These are phyloP conservation scores for Myopa tessellatipennis DNA, from an alignment of 2,888 invertebrate species.

Conservation along the genomic window DNA sequence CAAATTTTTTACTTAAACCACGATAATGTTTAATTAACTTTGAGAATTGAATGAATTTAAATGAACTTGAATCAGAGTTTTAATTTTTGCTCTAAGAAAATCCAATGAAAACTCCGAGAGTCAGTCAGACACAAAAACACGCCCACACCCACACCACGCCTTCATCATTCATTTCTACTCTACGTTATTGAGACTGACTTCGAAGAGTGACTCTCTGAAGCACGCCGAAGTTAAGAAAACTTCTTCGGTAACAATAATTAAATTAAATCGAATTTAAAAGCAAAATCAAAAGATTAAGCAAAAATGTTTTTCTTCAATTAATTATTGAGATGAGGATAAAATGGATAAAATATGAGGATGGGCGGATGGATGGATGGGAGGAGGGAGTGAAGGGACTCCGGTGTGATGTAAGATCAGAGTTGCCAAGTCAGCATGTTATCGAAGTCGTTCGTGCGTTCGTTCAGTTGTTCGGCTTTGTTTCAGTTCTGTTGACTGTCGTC, in stretches of 20 bases:
- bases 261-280: conserved; percentile 39
- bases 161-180: too few relatives aligned
- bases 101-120: not conserved
- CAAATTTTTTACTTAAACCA: too few relatives aligned
- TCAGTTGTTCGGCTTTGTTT: conserved; percentile 22
- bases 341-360: too few relatives aligned
- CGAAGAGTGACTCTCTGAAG: not conserved
- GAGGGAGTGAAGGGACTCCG: not conserved
- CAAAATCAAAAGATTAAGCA: conserved; percentile 38
- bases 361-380: not conserved
- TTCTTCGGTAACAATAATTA: conserved; percentile 30
- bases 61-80: not conserved
- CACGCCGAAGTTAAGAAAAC: not conserved
- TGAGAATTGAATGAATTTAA: conserved; percentile 23
- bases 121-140: conserved; percentile 16
- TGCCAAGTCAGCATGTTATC: conserved; percentile 35
- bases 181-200: too few relatives aligned
- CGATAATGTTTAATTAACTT: conserved; percentile 31
- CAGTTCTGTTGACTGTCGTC: conserved; percentile 36
- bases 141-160: not conserved
- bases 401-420: not conserved
- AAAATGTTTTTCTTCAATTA: conserved; percentile 36
- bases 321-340: conserved; percentile 23
- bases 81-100: not conserved
- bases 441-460: not conserved